Evolutionary conservation across 1,140 invertebrate species (phyloP).

Genomic region (Galleria mellonella): DNA sequence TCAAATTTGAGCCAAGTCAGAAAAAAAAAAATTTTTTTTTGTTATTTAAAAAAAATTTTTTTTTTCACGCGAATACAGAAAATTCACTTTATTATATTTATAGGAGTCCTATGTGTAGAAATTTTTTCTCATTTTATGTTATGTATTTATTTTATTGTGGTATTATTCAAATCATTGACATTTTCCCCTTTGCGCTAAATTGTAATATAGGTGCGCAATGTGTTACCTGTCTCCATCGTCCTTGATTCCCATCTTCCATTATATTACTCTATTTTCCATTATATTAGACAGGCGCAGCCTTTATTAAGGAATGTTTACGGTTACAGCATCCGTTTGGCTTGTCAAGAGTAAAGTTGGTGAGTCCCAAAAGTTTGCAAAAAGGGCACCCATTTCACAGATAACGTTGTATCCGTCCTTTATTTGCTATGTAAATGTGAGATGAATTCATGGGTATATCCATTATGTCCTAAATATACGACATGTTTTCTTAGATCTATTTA

Average conservation of each 20-base stretch:
- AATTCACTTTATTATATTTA: too few relatives aligned
- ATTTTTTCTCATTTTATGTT: too few relatives aligned
- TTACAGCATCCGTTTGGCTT: slow-evolving; percentile 25
- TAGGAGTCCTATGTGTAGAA: too few relatives aligned
- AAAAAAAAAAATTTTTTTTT: too few relatives aligned
- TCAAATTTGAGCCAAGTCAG: too few relatives aligned
- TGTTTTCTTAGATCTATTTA: slow-evolving; percentile 7
- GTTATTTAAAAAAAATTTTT: too few relatives aligned
- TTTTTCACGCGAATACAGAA: too few relatives aligned
- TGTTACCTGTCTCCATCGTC: not conserved
- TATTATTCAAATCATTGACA: too few relatives aligned
- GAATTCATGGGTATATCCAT: not conserved
- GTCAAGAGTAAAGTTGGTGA: slow-evolving; percentile 13
- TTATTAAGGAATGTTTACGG: slow-evolving; percentile 18
- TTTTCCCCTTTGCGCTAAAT: too few relatives aligned
- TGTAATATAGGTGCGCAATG: too few relatives aligned
- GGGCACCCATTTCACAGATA: slow-evolving; percentile 14
- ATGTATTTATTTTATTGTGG: too few relatives aligned
- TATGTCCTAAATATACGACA: not conserved
- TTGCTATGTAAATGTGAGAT: slow-evolving; percentile 23
- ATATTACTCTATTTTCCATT: slow-evolving; percentile 14
- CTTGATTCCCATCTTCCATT: not conserved
- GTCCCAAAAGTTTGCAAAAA: slow-evolving; percentile 24
- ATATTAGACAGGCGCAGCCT: slow-evolving; percentile 14
- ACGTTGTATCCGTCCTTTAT: slow-evolving; percentile 12